Evolutionary conservation across 2,113 vertebrate genomes (phyloP).

Genomic region (Ovis aries): DNA sequence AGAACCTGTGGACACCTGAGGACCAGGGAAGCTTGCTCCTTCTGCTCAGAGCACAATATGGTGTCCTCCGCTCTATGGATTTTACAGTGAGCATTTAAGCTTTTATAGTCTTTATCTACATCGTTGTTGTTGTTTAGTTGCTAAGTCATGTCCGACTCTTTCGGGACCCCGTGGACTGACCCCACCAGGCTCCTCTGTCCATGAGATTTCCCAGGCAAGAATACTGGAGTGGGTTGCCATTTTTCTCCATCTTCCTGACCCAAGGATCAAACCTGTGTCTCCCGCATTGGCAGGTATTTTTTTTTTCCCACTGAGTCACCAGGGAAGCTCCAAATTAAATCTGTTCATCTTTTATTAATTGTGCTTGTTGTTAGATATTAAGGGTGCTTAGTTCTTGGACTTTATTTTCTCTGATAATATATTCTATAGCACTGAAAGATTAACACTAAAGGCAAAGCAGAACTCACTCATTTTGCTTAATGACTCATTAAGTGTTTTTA

Average conservation of each 20-base stretch:
- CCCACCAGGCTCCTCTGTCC: not conserved
- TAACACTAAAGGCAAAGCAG: not conserved
- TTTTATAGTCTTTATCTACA: not conserved
- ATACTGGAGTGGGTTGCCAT: not conserved
- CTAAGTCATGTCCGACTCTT: not conserved
- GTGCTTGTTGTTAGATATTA: conserved; percentile 7
- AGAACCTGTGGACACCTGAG: not conserved
- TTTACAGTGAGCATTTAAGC: not conserved
- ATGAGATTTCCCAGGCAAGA: not conserved
- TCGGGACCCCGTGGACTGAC: not conserved
- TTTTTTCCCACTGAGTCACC: not conserved
- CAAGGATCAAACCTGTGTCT: not conserved
- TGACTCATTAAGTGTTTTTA: not conserved
- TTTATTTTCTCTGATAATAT: not conserved
- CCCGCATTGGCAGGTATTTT: not conserved
- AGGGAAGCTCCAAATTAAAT: not conserved
- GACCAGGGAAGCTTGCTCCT: not conserved
- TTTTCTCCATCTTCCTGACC: not conserved
- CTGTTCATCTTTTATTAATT: not conserved
- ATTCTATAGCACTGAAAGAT: not conserved
- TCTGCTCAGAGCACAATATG: not conserved
- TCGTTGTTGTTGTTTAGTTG: not conserved
- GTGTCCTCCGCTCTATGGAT: not conserved
- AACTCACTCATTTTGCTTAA: not conserved
- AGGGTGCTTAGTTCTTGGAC: not conserved